These are phyloP conservation scores for Ceratitis capitata DNA, from an alignment of 1,140 invertebrate genomes.

Conservation along the genomic window DNA sequence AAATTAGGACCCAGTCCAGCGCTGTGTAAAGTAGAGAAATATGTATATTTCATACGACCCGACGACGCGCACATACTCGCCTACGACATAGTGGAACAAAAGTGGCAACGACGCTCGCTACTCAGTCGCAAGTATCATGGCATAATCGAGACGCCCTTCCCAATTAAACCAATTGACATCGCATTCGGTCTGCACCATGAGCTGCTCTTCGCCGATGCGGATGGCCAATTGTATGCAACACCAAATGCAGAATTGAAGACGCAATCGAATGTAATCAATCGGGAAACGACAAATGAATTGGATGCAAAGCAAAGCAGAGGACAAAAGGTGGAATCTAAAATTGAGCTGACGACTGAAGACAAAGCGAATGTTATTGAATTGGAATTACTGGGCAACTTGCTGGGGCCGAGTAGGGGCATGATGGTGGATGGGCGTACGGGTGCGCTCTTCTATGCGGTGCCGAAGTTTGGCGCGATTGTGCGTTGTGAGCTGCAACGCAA, in stretches of 20 bases:
- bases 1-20: constrained; percentile 52
- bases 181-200: constrained; percentile 50
- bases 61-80: constrained; percentile 50
- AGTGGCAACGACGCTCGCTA: constrained; percentile 48
- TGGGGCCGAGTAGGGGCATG: constrained; percentile 55
- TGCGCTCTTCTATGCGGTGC: constrained; percentile 55
- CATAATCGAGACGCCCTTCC: constrained; percentile 51
- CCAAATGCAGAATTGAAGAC: constrained; percentile 41
- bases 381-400: constrained; percentile 50
- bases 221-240: constrained; percentile 51
- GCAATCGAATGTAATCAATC: background rate
- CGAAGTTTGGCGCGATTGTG: constrained; percentile 59
- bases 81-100: constrained; percentile 61
- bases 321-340: no score
- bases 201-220: constrained; percentile 51
- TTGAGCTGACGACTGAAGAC: background rate
- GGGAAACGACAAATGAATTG: background rate
- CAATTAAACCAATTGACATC: constrained; percentile 52
- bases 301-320: background rate
- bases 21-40: constrained; percentile 53
- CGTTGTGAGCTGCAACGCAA: constrained; percentile 51
- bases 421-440: constrained; percentile 50
- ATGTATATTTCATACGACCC: constrained; percentile 55
- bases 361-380: constrained; percentile 47
- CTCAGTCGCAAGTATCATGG: constrained; percentile 52